Evolutionary conservation across 1,140 invertebrate species (phyloP).

Genomic region (Nasonia longicornis): DNA sequence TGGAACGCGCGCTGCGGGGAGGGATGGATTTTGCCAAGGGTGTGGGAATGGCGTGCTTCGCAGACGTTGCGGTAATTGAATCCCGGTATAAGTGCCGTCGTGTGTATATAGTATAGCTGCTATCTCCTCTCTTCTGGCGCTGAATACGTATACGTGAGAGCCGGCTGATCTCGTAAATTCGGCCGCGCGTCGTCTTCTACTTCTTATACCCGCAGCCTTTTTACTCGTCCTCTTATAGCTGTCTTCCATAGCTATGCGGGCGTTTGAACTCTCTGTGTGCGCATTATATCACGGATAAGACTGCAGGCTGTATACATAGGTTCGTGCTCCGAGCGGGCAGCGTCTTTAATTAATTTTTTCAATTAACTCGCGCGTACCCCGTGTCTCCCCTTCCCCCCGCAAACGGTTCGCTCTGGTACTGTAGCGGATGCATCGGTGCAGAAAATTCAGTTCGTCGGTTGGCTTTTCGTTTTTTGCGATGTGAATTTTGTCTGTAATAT

Average conservation of each 20-base stretch:
- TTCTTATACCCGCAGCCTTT: background rate
- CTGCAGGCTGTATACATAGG: background rate
- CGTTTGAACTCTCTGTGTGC: conserved; percentile 26
- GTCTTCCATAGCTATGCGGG: background rate
- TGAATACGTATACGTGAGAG: conserved; percentile 29
- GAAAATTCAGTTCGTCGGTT: conserved; percentile 29
- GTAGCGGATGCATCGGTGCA: conserved; percentile 27
- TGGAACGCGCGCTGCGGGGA: conserved; percentile 57
- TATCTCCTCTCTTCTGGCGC: background rate
- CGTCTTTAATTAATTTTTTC: conserved; percentile 49
- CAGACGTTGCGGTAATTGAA: conserved; percentile 71
- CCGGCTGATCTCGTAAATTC: conserved; percentile 45
- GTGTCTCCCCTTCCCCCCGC: background rate
- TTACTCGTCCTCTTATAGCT: background rate
- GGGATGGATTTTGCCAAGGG: conserved; percentile 45
- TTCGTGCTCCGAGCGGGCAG: background rate
- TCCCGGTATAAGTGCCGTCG: conserved; percentile 60
- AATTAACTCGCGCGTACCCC: conserved; percentile 37
- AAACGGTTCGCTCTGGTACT: no score
- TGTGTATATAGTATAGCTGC: conserved; percentile 10
- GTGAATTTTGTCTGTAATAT: background rate
- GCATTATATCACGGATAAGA: conserved; percentile 4
- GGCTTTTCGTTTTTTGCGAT: background rate
- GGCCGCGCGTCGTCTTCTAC: background rate
- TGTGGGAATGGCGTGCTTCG: conserved; percentile 66